phyloP scores from a whole-genome alignment of 2,888 invertebrate genomes.

The Coelogynopora nodosa region DNA sequence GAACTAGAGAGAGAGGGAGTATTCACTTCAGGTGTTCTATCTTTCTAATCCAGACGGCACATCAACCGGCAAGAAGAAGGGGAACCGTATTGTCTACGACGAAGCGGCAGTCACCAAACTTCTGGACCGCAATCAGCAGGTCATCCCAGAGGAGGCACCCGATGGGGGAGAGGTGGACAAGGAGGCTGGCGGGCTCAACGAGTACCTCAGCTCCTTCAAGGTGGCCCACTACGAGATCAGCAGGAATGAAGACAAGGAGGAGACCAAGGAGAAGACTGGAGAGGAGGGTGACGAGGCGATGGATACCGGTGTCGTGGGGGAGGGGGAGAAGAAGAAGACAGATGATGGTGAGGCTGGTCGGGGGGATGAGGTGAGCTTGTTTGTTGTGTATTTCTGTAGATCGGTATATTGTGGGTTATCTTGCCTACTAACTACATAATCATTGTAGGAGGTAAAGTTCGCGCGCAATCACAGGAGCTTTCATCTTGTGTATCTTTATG shows the following conservation, averaged over 20 bases:
- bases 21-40: no score
- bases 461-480: no score
- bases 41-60: no score
- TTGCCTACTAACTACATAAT: no score
- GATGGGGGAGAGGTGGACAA: not conserved
- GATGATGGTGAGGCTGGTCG: not conserved
- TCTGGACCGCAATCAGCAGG: slow-evolving; percentile 78
- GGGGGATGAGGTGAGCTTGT: not conserved
- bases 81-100: slow-evolving; percentile 70
- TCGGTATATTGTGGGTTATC: no score
- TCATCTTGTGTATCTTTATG: no score
- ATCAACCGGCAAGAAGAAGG: no score
- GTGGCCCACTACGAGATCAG: not conserved
- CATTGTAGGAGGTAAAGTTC: no score
- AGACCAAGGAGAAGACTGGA: not conserved
- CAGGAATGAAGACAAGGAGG: no score
- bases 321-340: not conserved
- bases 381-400: no score
- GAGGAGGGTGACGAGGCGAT: not conserved
- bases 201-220: slow-evolving; percentile 24
- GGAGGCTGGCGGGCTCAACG: not conserved
- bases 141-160: not conserved
- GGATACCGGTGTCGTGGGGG: not conserved
- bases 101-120: slow-evolving; percentile 87
- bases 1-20: no score